Base-by-base conservation (phyloP, 1,140 invertebrate species). In the Hermetia illucens region DNA sequence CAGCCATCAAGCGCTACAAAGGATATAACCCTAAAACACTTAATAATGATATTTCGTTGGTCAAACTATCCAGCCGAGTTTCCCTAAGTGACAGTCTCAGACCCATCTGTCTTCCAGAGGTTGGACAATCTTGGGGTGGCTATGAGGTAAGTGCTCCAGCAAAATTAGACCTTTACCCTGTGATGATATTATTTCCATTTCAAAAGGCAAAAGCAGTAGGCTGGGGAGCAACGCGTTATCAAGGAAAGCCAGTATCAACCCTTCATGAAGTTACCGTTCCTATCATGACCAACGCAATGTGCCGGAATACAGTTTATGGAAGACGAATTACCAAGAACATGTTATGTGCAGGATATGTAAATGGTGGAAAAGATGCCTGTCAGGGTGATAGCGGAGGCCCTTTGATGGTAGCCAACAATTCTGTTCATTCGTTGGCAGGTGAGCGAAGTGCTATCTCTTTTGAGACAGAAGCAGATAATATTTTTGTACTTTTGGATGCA, bases 271-370 rank as follows among this genome's bases (percentile, higher is more conserved):
- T 82, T 0, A 65, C 77, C 15, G 64, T 94, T 19, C 88, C 88
- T 1, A 79, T 94, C n/a, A 91, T 89, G 81, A 74, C 81, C 34
- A 92, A 91, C 58, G 77, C 82, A 29, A 85, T 92, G 44, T 90
- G 89, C 51, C 40, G 48, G 1, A 79, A 91, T 52, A 68, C 76
- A 15, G 82, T 84, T 2, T 92, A 91, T 58, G 87, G 83, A 56
- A 84, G 90, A 45, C 83, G 84, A 27, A 93, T 94, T 43, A 89
- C 83, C 2, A 75, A 79, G 17, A 85, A 82, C 34, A 93, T 93
- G 65, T 63, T 94, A 8, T 94, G 90, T 57, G 89, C 90, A 21
- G 89, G 90, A 0, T 84, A 82, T 47, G 77, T 79, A 2, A 75
- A 86, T 46, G 89, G 89, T 4, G 87, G 88, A 3, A 82, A 82